Evolutionary conservation across 1,140 invertebrate genomes (phyloP).

Genomic region (Drosophila arawakana): DNA sequence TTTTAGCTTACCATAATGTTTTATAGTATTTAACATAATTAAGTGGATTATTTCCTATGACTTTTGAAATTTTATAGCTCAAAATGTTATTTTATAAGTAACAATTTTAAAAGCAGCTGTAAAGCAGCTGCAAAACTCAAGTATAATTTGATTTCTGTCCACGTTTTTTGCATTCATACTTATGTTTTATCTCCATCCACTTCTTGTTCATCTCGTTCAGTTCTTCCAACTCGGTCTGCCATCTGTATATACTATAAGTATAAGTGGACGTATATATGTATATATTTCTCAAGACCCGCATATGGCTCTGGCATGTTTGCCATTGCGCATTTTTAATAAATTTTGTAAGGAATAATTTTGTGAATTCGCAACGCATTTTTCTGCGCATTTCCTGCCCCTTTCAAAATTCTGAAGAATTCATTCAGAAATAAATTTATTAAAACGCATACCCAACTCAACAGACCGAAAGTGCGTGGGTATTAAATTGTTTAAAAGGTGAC

Average conservation of each 20-base stretch:
- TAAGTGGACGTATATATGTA: slow-evolving; percentile 1
- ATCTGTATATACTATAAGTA: slow-evolving; percentile 11
- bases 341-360: slow-evolving; percentile 35
- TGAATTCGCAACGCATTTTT: slow-evolving; percentile 35
- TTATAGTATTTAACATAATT: too few relatives aligned
- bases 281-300: slow-evolving; percentile 14
- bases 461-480: slow-evolving; percentile 29
- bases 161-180: slow-evolving; percentile 2
- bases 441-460: slow-evolving; percentile 17
- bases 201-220: neutral
- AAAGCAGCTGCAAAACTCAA: slow-evolving; percentile 55
- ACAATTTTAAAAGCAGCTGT: slow-evolving; percentile 23
- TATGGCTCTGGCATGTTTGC: slow-evolving; percentile 45
- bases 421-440: slow-evolving; percentile 16
- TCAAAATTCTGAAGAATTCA: slow-evolving; percentile 14
- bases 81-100: neutral
- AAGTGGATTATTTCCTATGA: too few relatives aligned
- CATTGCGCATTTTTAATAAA: slow-evolving; percentile 37
- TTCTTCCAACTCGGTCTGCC: neutral
- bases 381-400: slow-evolving; percentile 37
- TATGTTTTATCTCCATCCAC: neutral
- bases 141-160: slow-evolving; percentile 28
- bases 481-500: slow-evolving; percentile 4
- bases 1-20: too few relatives aligned
- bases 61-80: neutral